A percentile compares a stretch with the other conserved stretches of the same genome.
Evolutionary conservation across 2,888 invertebrate genomes (phyloP).

Genomic region (Strigamia maritima): DNA sequence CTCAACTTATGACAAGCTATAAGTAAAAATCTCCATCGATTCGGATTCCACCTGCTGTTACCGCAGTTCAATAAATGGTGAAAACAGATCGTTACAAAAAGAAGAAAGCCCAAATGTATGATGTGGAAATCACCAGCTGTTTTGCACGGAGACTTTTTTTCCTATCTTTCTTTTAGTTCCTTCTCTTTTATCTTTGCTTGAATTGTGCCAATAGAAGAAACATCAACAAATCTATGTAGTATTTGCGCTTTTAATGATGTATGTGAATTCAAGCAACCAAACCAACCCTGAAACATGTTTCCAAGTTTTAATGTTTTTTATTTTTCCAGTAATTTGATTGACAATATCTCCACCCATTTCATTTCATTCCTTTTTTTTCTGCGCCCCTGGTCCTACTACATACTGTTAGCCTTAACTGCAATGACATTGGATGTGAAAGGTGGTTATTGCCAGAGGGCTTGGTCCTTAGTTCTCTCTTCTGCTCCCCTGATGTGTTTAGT

Average conservation of each 20-base stretch:
- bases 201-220: conserved; percentile 15
- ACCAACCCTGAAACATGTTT: too few relatives aligned
- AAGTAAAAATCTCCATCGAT: conserved; percentile 21
- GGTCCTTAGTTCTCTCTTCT: neutral
- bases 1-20: conserved; percentile 8
- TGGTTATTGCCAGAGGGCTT: conserved; percentile 12
- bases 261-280: neutral
- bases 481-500: conserved; percentile 24
- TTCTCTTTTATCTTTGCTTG: neutral
- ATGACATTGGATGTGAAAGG: conserved; percentile 13
- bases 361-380: neutral
- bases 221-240: neutral
- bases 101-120: conserved; percentile 16
- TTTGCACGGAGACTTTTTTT: neutral
- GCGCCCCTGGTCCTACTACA: neutral
- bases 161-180: neutral
- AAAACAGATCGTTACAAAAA: conserved; percentile 24
- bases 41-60: conserved; percentile 17
- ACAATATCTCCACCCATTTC: neutral
- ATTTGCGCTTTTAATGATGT: neutral
- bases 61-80: conserved; percentile 22
- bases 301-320: neutral
- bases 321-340: neutral
- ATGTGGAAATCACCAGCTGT: conserved; percentile 29
- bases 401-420: neutral